Conservation (phyloP, 2,113 vertebrate species). For the Oreochromis tanganicae region DNA sequence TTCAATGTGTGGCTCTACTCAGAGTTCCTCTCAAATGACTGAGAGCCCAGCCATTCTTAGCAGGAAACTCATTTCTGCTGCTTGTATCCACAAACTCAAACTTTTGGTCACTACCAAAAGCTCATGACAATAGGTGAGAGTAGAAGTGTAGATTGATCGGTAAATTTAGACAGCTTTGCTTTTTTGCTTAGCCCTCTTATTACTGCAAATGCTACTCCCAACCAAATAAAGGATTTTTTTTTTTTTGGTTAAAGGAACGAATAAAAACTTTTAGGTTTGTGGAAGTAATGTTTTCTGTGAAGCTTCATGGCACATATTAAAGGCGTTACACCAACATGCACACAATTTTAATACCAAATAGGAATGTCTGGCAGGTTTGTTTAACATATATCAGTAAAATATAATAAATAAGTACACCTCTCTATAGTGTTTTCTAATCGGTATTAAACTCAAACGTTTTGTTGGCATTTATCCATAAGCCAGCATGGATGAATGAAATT, state of each 20-base stretch:
- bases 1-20: accelerated
- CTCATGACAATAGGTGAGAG: background rate
- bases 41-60: background rate
- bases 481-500: background rate
- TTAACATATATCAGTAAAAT: background rate
- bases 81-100: background rate
- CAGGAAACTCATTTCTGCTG: background rate
- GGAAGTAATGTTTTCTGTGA: background rate
- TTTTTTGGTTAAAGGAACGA: too few relatives aligned
- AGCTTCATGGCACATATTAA: background rate
- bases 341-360: background rate
- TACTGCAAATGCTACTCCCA: background rate
- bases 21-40: background rate
- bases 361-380: background rate
- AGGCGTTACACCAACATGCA: background rate
- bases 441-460: background rate
- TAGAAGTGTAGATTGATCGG: background rate
- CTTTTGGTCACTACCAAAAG: background rate
- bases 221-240: background rate
- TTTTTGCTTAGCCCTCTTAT: background rate
- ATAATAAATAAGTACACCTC: too few relatives aligned
- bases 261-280: too few relatives aligned
- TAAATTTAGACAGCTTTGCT: background rate
- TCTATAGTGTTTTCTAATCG: background rate
- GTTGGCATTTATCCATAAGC: background rate